phyloP scores from a whole-genome alignment of 1,140 invertebrate species.

The Ceratosolen fusciceps region DNA sequence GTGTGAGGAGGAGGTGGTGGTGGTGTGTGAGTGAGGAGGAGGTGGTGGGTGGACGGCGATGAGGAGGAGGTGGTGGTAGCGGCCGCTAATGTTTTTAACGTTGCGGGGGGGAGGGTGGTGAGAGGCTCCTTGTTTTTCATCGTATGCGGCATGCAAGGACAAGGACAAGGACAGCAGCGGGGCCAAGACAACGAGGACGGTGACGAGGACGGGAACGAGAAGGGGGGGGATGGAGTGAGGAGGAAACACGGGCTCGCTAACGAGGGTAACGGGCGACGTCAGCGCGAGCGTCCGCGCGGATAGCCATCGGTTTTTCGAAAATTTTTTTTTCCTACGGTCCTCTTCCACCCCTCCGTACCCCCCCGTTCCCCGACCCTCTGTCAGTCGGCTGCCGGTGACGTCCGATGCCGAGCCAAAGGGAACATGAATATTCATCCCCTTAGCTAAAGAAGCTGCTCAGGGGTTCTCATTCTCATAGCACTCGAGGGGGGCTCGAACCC shows the following conservation, averaged over 20 bases:
- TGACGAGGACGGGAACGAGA: neutral
- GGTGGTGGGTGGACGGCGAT: neutral
- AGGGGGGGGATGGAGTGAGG: neutral
- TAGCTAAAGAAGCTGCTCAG: slow-evolving; percentile 62
- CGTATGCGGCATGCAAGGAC: slow-evolving; percentile 42
- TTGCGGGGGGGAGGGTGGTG: slow-evolving; percentile 30
- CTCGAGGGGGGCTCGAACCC: no score
- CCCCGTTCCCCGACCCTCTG: slow-evolving; percentile 27
- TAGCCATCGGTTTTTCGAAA: slow-evolving; percentile 45
- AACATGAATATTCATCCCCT: slow-evolving; percentile 71
- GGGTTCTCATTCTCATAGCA: slow-evolving; percentile 43
- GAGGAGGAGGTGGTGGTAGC: neutral
- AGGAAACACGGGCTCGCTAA: slow-evolving; percentile 14
- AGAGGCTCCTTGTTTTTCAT: slow-evolving; percentile 45
- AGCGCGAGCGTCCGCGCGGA: neutral
- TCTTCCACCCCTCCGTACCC: slow-evolving; percentile 27
- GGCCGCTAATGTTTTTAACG: slow-evolving; percentile 14
- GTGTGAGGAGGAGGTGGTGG: no score
- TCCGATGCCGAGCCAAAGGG: slow-evolving; percentile 64
- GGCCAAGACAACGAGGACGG: no score
- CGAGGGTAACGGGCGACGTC: slow-evolving; percentile 36
- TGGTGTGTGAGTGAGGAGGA: no score
- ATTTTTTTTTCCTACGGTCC: no score
- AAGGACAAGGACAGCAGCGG: slow-evolving; percentile 3
- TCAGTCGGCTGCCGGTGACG: slow-evolving; percentile 69